Evolutionary conservation across 2,888 invertebrate species (phyloP), one percentile per base, ranked within the genome.

Genomic region (Subacronicta megacephala): DNA sequence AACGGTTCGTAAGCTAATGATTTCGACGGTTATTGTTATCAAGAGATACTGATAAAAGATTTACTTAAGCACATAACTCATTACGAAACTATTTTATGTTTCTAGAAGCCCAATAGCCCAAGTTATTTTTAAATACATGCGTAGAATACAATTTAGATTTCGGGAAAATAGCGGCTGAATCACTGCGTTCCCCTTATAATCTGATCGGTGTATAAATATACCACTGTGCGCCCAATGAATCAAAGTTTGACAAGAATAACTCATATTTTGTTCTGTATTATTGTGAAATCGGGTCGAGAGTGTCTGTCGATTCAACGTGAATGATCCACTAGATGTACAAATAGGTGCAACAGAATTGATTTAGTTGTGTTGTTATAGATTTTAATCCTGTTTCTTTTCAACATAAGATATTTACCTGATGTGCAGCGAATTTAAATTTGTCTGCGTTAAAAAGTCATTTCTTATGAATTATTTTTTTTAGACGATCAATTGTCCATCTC

Each of bases 131-230:
- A 68, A 50, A 23, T 41, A n/a, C 31, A 10, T 43, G 43, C 49
- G 23, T 18, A 37, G 47, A n/a, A 17, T 43, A 42, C 46, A 54
- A 56, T 51, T 62, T 44, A 47, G 15, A 23, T 42, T 35, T 45
- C 35, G 54, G 45, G 45, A 23, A 49, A 54, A 33, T 13, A 16
- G 42, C 53, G 41, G 49, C 33, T 69, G 65, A 65, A 36, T 59
- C 56, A 62, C 15, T 20, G 12, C 12, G n/a, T 35, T 35, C 42
- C 43, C 35, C 59, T 62, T 36, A 65, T 18, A 31, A 54, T 36
- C 18, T 17, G 35, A 56, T 65, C 9, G 16, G 13, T 17, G 9
- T 29, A 45, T 51, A 16, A 65, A 58, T 41, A 66, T 46, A 47
- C 42, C 36, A 46, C 23, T 18, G 16, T 36, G 15, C 40, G 26